These are phyloP conservation scores for Manacus vitellinus DNA, from an alignment of 2,113 vertebrate species.

Conservation along the genomic window DNA sequence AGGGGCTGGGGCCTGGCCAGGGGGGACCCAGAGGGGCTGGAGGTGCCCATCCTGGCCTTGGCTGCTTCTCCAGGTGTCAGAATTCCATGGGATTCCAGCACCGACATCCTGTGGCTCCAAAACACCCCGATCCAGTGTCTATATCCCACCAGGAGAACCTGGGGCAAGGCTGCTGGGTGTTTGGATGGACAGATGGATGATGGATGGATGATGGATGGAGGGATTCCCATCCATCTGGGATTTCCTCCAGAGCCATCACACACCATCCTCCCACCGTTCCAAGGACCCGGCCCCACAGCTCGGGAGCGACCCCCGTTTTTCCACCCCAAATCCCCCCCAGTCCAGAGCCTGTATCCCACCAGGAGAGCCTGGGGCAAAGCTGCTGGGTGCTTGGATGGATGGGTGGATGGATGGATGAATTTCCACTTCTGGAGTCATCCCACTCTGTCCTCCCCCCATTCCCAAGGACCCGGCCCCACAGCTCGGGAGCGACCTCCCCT, in stretches of 20 bases:
- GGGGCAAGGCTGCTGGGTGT: background rate
- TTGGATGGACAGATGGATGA: background rate
- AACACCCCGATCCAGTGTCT: accelerated
- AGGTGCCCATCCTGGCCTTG: accelerated
- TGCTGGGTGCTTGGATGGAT: too few species aligned
- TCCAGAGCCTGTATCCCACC: too few species aligned
- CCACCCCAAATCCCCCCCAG: background rate
- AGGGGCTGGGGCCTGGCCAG: background rate
- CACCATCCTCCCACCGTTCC: accelerated
- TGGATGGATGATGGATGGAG: background rate
- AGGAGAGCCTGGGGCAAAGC: too few species aligned
- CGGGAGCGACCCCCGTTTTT: accelerated
- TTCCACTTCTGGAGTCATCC: too few species aligned
- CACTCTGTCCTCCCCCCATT: too few species aligned
- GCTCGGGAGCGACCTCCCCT: too few species aligned
- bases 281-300: accelerated
- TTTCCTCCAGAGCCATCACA: background rate
- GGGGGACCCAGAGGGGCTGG: background rate
- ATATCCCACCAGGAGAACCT: accelerated
- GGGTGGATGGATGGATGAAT: too few species aligned
- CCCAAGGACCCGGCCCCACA: too few species aligned
- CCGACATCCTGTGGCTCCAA: background rate
- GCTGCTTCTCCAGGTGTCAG: accelerated
- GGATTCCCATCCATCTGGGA: too few species aligned
- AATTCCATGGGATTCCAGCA: accelerated